Evolutionary conservation across 2,888 invertebrate genomes (phyloP).

Genomic region (Lycocerus yunnanus): DNA sequence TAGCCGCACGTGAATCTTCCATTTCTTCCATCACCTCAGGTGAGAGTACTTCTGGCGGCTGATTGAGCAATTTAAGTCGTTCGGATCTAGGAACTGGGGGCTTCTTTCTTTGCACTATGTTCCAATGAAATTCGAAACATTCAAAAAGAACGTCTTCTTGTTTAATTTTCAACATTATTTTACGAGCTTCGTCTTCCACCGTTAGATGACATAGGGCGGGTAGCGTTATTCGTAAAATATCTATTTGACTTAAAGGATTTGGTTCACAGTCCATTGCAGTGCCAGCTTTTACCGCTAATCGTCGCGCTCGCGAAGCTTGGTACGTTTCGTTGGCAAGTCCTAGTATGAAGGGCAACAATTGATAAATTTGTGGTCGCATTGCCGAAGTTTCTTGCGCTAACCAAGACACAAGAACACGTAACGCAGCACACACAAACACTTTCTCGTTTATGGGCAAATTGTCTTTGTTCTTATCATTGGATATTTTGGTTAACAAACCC

Average conservation of each 20-base stretch:
- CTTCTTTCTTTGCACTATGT: slow-evolving; percentile 82
- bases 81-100: slow-evolving; percentile 82
- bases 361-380: slow-evolving; percentile 81
- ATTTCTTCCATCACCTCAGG: slow-evolving; percentile 78
- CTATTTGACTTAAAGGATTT: slow-evolving; percentile 57
- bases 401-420: slow-evolving; percentile 86
- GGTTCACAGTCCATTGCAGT: slow-evolving; percentile 53
- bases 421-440: slow-evolving; percentile 81
- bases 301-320: slow-evolving; percentile 70
- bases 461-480: slow-evolving; percentile 75
- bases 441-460: slow-evolving; percentile 71
- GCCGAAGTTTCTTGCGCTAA: slow-evolving; percentile 88
- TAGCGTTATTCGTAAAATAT: slow-evolving; percentile 79
- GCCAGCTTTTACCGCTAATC: slow-evolving; percentile 68
- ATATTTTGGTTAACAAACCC: slow-evolving; percentile 72
- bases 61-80: slow-evolving; percentile 72
- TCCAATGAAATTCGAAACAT: slow-evolving; percentile 82
- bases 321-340: slow-evolving; percentile 82
- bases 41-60: slow-evolving; percentile 76
- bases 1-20: slow-evolving; percentile 82
- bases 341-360: slow-evolving; percentile 80
- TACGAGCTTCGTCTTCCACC: slow-evolving; percentile 86
- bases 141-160: slow-evolving; percentile 82
- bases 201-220: slow-evolving; percentile 90
- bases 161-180: slow-evolving; percentile 75